Conservation (phyloP, 37 sponge, comb jelly and placozoan genomes). For the Aplysina aerophoba region DNA sequence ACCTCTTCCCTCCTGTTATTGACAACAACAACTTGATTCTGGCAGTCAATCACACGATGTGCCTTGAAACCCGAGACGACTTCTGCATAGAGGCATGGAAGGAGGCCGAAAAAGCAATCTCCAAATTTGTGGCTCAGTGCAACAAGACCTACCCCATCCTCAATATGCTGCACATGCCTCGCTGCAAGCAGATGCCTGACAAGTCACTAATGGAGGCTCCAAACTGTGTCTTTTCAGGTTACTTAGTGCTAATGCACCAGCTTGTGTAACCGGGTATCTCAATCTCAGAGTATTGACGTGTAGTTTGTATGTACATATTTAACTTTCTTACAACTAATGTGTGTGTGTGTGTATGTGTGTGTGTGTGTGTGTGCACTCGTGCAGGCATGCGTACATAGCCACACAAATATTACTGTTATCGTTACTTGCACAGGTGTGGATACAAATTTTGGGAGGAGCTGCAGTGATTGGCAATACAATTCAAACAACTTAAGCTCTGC, state of each 20-base stretch:
- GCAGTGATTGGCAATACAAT: neutral
- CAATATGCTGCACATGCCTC: slow-evolving; percentile 10
- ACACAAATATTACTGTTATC: neutral
- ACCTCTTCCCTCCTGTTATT: neutral
- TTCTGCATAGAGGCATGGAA: neutral
- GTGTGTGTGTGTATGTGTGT: too few species aligned
- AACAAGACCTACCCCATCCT: slow-evolving; percentile 5
- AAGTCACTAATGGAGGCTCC: neutral
- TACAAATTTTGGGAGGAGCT: neutral
- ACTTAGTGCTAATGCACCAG: neutral
- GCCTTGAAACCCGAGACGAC: neutral
- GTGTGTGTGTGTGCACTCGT: too few species aligned
- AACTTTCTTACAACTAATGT: too few species aligned
- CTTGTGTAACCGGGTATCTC: too few species aligned
- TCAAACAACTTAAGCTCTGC: too few species aligned
- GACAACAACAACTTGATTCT: neutral
- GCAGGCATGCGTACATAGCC: too few species aligned
- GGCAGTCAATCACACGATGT: neutral
- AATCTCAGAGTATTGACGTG: too few species aligned
- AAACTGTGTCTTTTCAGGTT: neutral
- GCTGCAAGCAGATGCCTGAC: neutral
- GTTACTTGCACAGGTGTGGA: neutral
- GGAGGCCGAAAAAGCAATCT: neutral
- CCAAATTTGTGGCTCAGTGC: neutral
- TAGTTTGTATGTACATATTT: too few species aligned